Percentiles rank a stretch among this genome's conserved stretches.
phyloP scores from a whole-genome alignment of 2,113 vertebrate genomes.

The Castor canadensis region DNA sequence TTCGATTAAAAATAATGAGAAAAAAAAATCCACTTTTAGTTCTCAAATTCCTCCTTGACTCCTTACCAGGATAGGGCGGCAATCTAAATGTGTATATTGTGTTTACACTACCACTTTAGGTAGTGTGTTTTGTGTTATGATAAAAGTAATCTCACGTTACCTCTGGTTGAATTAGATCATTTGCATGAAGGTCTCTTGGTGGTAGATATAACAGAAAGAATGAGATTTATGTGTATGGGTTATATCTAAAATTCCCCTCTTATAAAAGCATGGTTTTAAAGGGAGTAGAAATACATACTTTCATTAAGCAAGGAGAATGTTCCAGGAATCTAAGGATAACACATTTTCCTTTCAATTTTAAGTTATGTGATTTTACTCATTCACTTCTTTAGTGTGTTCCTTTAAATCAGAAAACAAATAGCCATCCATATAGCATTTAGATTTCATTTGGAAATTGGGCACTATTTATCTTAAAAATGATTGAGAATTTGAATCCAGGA shows the following conservation, averaged over 20 bases:
- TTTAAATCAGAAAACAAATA: conserved; percentile 27
- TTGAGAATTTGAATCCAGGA: conserved; percentile 71
- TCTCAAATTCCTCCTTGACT: background rate
- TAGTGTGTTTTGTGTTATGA: conserved; percentile 29
- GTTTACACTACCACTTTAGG: background rate
- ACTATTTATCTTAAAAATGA: conserved; percentile 57
- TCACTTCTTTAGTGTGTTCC: conserved; percentile 10
- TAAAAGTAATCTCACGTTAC: conserved; percentile 38
- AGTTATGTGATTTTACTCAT: background rate
- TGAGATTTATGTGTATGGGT: background rate
- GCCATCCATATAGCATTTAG: conserved; percentile 20
- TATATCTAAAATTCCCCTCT: background rate
- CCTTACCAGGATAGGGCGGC: background rate
- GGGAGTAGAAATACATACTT: conserved; percentile 3
- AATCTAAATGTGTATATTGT: background rate
- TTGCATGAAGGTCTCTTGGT: background rate
- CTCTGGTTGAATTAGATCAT: background rate
- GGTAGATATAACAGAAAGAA: background rate
- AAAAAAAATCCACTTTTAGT: background rate
- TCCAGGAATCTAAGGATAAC: conserved; percentile 25
- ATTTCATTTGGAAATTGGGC: conserved; percentile 73
- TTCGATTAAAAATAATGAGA: background rate
- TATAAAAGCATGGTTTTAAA: conserved; percentile 29
- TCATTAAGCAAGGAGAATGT: conserved; percentile 50
- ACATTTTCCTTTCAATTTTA: conserved; percentile 50